A percentile compares a stretch with the other conserved stretches of the same genome.
Conservation (phyloP, 2,113 vertebrate genomes). For the Camelus bactrianus region DNA sequence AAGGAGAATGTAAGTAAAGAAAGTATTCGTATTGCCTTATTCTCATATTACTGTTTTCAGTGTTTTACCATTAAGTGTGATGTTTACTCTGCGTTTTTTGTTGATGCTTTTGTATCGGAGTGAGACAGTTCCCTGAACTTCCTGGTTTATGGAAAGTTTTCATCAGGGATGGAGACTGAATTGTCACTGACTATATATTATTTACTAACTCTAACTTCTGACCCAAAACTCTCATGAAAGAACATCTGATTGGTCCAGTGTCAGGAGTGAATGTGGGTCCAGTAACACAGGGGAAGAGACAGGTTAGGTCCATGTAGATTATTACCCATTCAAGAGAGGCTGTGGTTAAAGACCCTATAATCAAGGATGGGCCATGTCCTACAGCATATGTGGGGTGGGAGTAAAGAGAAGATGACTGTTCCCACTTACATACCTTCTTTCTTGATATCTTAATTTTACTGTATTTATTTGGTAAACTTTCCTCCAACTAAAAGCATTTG, state of each 20-base stretch:
- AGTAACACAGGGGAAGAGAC: not conserved
- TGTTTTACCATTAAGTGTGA: not conserved
- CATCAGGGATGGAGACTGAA: not conserved
- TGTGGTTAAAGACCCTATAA: not conserved
- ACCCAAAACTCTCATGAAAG: not conserved
- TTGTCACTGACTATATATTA: not conserved
- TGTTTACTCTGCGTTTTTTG: not conserved
- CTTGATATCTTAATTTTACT: not conserved
- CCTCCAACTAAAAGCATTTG: not conserved
- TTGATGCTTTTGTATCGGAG: not conserved
- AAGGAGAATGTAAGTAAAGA: not conserved
- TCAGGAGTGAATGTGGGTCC: not conserved
- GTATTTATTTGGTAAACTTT: not conserved
- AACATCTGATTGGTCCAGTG: not conserved
- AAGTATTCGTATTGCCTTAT: not conserved
- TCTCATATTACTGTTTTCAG: not conserved
- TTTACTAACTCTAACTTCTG: not conserved
- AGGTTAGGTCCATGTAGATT: not conserved
- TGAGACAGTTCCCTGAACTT: not conserved
- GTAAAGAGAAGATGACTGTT: not conserved
- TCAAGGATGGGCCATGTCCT: not conserved
- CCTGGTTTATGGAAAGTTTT: not conserved
- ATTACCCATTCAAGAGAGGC: not conserved
- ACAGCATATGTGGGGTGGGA: not conserved
- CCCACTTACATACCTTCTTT: not conserved